Evolutionary conservation across 1,140 invertebrate species (phyloP).

Genomic region (Micrasema minimum): DNA sequence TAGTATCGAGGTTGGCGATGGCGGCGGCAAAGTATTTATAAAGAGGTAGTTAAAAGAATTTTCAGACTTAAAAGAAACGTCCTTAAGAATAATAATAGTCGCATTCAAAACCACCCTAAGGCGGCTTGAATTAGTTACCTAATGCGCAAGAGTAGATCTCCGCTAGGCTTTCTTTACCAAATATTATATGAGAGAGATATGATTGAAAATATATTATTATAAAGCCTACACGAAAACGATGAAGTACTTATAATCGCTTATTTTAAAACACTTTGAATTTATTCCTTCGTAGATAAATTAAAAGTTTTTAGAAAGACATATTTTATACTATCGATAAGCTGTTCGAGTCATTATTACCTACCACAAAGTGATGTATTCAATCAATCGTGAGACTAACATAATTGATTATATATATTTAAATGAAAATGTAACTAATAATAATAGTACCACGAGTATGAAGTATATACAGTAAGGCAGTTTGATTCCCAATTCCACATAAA

Average conservation of each 20-base stretch:
- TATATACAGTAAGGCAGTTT: conserved; percentile 29
- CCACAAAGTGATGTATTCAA: conserved; percentile 49
- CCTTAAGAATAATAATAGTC: conserved; percentile 47
- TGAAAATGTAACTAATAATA: conserved; percentile 44
- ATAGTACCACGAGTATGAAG: conserved; percentile 23
- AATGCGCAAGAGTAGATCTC: conserved; percentile 47
- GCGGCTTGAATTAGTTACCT: conserved; percentile 32
- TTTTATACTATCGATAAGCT: conserved; percentile 47
- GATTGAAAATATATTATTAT: conserved; percentile 46
- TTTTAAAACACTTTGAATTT: conserved; percentile 48
- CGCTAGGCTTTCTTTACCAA: conserved; percentile 51
- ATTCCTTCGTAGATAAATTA: conserved; percentile 42
- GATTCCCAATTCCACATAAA: conserved; percentile 33
- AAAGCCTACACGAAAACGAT: conserved; percentile 48
- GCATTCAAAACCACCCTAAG: conserved; percentile 21
- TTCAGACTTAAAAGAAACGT: conserved; percentile 54
- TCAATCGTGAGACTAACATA: conserved; percentile 51
- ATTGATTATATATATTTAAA: conserved; percentile 46
- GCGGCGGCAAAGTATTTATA: conserved; percentile 25
- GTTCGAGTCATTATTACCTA: conserved; percentile 44
- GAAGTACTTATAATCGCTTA: conserved; percentile 50
- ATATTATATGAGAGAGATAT: conserved; percentile 40
- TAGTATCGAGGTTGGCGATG: neutral
- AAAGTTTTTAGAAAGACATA: conserved; percentile 42
- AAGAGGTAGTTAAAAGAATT: conserved; percentile 49